Evolutionary conservation across 2,888 invertebrate species (phyloP), one percentile per base, ranked within the genome.

Genomic region (Acleris literana): DNA sequence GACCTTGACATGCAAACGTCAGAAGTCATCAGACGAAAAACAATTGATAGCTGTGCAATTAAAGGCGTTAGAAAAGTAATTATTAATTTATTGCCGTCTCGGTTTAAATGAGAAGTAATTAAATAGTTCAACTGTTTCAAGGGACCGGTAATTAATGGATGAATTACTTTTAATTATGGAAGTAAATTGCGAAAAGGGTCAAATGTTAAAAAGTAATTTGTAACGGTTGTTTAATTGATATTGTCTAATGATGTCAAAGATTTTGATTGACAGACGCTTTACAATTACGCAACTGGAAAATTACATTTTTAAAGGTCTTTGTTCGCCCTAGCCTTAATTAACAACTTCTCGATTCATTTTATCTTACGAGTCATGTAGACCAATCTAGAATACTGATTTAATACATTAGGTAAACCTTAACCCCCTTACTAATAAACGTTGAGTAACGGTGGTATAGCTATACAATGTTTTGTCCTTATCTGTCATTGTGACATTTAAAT

Each of bases 21-120:
- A 63, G 44, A 57, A 63, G 62, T 70, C 67, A 69, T 70, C 52
- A 52, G 67, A 63, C 51, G 68, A 53, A 61, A 71, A 71, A 68
- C 66, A 72, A 71, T 70, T 70, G 68, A 67, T 70, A 52, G 67
- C 29, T 57, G 22, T 53, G 54, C 67, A 70, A 74, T 74, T 74
- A 72, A 53, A 74, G 70, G 74, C 68, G 74, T 73, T 70, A 71
- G 64, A 70, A 63, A 69, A 68, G 71, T 72, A 71, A 73, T 73
- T 71, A 70, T 68, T 64, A 63, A 59, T 59, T 48, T 56, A 52
- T 63, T 60, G 44, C 33, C 29, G 54, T 53, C 29, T 46, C 57
- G 49, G 60, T 57, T 46, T 63, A 63, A 54, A 64, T 64, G 63
- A 62, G 55, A 43, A 62, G 61, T 68, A 64, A 68, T 69, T 65